Conservation (phyloP, 1,140 invertebrate genomes). For the Neodiprion fabricii region DNA sequence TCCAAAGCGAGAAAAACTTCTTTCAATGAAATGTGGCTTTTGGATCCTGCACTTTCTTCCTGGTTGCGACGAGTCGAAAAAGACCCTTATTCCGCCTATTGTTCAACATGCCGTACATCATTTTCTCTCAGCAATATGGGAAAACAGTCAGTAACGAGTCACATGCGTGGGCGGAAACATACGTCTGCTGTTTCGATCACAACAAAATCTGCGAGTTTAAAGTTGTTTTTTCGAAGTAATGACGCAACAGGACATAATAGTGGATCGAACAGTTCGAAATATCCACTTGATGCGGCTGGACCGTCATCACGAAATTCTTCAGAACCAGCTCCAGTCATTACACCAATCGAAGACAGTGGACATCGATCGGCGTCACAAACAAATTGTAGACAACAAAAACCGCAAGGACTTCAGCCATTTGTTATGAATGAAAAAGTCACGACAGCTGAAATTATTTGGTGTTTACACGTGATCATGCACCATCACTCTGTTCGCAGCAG, state of each 20-base stretch:
- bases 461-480: constrained; percentile 22
- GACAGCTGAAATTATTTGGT: constrained; percentile 33
- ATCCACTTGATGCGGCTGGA: neutral
- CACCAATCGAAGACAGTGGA: neutral
- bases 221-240: neutral
- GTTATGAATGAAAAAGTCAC: constrained; percentile 28
- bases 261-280: no score
- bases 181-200: neutral
- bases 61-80: neutral
- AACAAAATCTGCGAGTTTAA: constrained; percentile 4
- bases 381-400: neutral
- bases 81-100: neutral
- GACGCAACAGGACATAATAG: neutral
- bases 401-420: constrained; percentile 14
- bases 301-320: neutral
- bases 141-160: neutral
- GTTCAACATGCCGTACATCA: neutral
- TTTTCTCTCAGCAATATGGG: constrained; percentile 1
- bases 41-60: neutral
- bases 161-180: constrained; percentile 6
- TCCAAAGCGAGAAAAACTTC: constrained; percentile 4
- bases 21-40: neutral
- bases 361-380: neutral
- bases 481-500: constrained; percentile 24
- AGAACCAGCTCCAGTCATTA: neutral